Percentiles rank a stretch among this genome's conserved stretches.
phyloP scores from a whole-genome alignment of 2,888 invertebrate genomes.

The Dione vanillae region DNA sequence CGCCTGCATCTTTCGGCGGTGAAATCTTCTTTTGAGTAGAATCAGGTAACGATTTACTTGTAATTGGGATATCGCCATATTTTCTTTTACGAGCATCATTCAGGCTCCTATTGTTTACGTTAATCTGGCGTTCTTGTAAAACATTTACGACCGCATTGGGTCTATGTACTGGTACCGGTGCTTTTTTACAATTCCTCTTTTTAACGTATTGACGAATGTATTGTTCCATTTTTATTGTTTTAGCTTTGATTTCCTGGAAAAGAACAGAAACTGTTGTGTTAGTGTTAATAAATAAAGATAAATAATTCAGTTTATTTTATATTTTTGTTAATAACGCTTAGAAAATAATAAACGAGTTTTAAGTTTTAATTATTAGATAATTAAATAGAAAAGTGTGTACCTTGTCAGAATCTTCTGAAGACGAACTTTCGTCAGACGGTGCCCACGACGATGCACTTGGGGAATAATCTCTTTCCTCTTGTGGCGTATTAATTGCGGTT shows the following conservation, averaged over 20 bases:
- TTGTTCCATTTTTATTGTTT: slow-evolving; percentile 46
- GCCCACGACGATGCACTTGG: slow-evolving; percentile 70
- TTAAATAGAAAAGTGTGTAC: slow-evolving; percentile 4
- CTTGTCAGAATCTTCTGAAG: slow-evolving; percentile 52
- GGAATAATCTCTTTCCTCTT: slow-evolving; percentile 62
- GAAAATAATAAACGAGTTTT: too few species aligned
- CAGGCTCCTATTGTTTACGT: slow-evolving; percentile 40
- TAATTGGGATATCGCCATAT: slow-evolving; percentile 47
- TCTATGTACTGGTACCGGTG: slow-evolving; percentile 59
- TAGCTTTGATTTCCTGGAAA: slow-evolving; percentile 30
- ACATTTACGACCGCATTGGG: slow-evolving; percentile 60
- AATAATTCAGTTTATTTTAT: neutral
- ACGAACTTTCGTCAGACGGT: slow-evolving; percentile 61
- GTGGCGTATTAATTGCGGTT: slow-evolving; percentile 54
- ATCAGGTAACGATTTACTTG: slow-evolving; percentile 60
- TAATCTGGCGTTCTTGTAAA: slow-evolving; percentile 52
- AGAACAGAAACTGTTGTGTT: neutral
- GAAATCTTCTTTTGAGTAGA: slow-evolving; percentile 57
- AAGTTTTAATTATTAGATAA: neutral
- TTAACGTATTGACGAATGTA: slow-evolving; percentile 58
- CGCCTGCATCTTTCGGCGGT: slow-evolving; percentile 42
- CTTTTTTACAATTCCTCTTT: slow-evolving; percentile 56
- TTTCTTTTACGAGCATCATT: slow-evolving; percentile 53
- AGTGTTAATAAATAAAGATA: too few species aligned
- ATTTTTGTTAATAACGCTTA: too few species aligned